Percentiles rank a stretch among this genome's conserved stretches.
Conservation (phyloP, 1,140 invertebrate species). For the Diorhabda sublineata region DNA sequence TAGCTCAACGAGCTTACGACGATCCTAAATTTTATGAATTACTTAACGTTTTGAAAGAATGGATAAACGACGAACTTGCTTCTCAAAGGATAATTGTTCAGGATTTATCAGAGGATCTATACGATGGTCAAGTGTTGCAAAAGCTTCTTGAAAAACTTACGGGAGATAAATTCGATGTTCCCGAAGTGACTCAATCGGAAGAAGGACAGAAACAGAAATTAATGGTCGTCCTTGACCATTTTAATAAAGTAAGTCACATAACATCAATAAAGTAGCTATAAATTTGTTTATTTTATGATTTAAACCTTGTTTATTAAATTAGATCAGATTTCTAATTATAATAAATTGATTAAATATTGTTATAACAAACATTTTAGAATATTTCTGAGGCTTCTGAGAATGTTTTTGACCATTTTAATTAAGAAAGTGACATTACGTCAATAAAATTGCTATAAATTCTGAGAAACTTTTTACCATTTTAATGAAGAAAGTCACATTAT, state of each 20-base stretch:
- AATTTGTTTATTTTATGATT: background rate
- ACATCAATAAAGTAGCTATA: background rate
- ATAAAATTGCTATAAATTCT: no score
- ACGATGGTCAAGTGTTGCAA: constrained; percentile 97
- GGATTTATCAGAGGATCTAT: constrained; percentile 94
- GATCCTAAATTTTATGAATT: constrained; percentile 86
- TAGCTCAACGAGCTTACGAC: constrained; percentile 81
- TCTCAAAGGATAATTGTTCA: constrained; percentile 96
- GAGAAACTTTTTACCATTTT: no score
- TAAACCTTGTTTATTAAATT: no score
- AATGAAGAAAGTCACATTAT: no score
- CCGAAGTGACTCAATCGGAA: constrained; percentile 97
- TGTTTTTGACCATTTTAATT: no score
- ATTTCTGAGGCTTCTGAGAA: no score
- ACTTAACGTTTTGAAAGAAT: constrained; percentile 87
- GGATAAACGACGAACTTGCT: constrained; percentile 98
- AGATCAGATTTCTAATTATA: no score
- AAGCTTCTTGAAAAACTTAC: constrained; percentile 94
- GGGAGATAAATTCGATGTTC: constrained; percentile 87
- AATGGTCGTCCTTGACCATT: constrained; percentile 72
- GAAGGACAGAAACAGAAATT: constrained; percentile 96
- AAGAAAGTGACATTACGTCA: no score
- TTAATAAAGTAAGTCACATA: constrained; percentile 36
- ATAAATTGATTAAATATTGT: no score
- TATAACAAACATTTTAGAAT: no score